Conservation (phyloP, 2,797 vertebrate genomes). For the Hozukius guyotensis region DNA sequence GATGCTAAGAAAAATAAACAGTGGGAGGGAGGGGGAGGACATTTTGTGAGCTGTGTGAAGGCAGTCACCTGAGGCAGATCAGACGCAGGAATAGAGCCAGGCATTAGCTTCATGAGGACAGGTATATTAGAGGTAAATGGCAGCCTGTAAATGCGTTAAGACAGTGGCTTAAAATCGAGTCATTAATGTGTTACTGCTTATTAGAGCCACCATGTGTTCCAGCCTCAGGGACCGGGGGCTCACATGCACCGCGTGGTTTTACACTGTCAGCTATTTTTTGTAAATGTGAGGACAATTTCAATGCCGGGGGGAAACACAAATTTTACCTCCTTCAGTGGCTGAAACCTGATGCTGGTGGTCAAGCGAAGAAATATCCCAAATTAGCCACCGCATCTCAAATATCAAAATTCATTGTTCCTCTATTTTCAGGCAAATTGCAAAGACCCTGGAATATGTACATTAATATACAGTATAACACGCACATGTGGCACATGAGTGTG, state of each 20-base stretch:
- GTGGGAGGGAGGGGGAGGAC: constrained; percentile 22
- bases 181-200: constrained; percentile 62
- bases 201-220: constrained; percentile 62
- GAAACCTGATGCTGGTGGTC: background rate
- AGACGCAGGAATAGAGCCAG: constrained; percentile 42
- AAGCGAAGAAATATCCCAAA: background rate
- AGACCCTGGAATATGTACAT: background rate
- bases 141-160: constrained; percentile 63
- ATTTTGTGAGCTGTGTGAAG: constrained; percentile 27
- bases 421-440: background rate
- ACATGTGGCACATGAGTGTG: background rate
- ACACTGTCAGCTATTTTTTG: constrained; percentile 20
- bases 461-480: background rate
- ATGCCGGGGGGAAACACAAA: background rate
- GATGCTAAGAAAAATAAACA: constrained; percentile 62
- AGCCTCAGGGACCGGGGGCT: constrained; percentile 7
- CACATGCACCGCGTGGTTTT: background rate
- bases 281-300: constrained; percentile 7
- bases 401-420: background rate
- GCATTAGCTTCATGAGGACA: constrained; percentile 60
- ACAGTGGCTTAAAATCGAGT: constrained; percentile 61
- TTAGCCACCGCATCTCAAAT: background rate
- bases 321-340: background rate
- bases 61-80: constrained; percentile 50
- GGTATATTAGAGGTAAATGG: constrained; percentile 61